Base-by-base conservation (phyloP, 2,113 vertebrate genomes). In the Saccopteryx leptura region DNA sequence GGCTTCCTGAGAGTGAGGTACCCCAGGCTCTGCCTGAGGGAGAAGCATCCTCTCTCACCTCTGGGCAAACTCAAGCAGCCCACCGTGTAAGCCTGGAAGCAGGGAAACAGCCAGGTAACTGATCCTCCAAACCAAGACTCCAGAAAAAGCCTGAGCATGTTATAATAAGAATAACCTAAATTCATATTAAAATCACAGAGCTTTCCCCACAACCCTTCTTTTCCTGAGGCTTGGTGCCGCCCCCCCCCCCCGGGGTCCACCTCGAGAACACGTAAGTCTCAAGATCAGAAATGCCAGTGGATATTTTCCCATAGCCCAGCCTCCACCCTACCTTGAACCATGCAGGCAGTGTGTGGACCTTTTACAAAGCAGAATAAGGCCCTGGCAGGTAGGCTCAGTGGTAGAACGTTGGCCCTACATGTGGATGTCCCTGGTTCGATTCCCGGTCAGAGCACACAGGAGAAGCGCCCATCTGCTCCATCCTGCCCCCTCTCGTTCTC, bases 181-280 rank as follows among this genome's bases (percentile, higher is more conserved):
- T 46, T 76, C 52, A 50, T 63, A 56, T 15, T 24, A 72, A 96
- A 90, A 93, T 86, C 48, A 81, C 9, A 10, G 46, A 82, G 39
- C 52, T 75, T 56, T 52, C 74, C 68, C 79, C n/a, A 65, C 74
- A 63, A 46, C n/a, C 11, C 3, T 88, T 63, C n/a, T 80, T 86
- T 65, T 74, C 63, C 52, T 2, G 1, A 18, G 23, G 28, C 33
- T 8, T 68, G 63, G 28, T 58, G 39, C 15, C n/a, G n/a, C 5
- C 23, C 63, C 65, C 21, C 15, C 2, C 1, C 4, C 13, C 39
- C 31, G 0, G 0, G 4, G 4, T 17, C 71, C 24, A 15, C 13
- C 54, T 31, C 50, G 28, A 94, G 46, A 93, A 93, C 5, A 10
- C 1, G 0, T 11, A 28, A 18, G 14, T 69, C 12, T 74, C 58